Percentiles rank a stretch among this genome's conserved stretches.
Conservation (phyloP, 2,797 vertebrate species). For the Oryzias sinensis region DNA sequence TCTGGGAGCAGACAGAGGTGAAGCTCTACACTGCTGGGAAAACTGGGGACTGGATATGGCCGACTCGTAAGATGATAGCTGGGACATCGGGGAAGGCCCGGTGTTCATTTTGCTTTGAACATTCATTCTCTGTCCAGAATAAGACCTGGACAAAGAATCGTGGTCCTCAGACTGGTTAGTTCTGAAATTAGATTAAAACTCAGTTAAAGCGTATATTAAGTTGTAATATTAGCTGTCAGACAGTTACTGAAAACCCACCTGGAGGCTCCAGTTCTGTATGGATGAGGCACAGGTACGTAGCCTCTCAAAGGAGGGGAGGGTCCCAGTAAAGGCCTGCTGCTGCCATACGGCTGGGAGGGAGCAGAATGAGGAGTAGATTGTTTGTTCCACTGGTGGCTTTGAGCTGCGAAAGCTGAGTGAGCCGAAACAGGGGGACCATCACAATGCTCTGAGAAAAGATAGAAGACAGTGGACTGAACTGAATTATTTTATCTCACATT, state of each 20-base stretch:
- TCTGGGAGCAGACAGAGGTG: constrained; percentile 23
- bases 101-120: constrained; percentile 25
- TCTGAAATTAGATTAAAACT: constrained; percentile 43
- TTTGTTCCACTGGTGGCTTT: constrained; percentile 61
- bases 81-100: constrained; percentile 47
- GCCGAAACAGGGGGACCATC: constrained; percentile 40
- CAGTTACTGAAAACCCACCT: constrained; percentile 45
- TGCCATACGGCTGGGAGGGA: constrained; percentile 37
- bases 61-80: constrained; percentile 45
- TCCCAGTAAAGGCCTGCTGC: constrained; percentile 51
- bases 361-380: constrained; percentile 30
- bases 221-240: background rate
- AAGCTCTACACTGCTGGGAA: constrained; percentile 48
- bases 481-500: background rate
- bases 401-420: constrained; percentile 28
- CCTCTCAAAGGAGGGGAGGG: constrained; percentile 38
- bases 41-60: constrained; percentile 32
- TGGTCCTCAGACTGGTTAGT: constrained; percentile 36
- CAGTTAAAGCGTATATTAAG: background rate
- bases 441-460: constrained; percentile 48
- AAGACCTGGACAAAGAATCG: constrained; percentile 27
- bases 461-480: background rate
- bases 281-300: constrained; percentile 55
- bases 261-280: constrained; percentile 61
- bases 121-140: constrained; percentile 43